Conservation (phyloP, 2,113 vertebrate species). For the Promerops cafer region DNA sequence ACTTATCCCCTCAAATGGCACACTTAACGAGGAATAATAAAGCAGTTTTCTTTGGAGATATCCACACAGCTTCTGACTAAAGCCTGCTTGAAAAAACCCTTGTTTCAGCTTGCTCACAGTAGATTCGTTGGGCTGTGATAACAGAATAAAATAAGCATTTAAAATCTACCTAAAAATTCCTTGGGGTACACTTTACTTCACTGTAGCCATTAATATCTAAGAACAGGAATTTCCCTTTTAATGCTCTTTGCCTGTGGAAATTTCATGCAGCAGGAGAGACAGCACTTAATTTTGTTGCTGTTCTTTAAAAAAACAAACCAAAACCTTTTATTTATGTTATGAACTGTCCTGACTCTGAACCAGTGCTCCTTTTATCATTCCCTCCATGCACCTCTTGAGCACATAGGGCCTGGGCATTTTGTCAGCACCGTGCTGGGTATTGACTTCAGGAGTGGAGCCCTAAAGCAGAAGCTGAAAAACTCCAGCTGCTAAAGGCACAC, state of each 20-base stretch:
- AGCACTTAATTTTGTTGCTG: background rate
- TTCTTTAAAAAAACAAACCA: background rate
- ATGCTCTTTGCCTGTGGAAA: background rate
- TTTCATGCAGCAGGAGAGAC: background rate
- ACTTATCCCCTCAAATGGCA: background rate
- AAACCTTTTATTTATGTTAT: background rate
- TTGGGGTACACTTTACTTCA: background rate
- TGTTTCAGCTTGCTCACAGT: background rate
- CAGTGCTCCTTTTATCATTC: background rate
- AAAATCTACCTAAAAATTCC: slow-evolving; percentile 2
- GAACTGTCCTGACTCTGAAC: background rate
- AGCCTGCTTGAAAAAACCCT: background rate
- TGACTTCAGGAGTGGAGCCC: background rate
- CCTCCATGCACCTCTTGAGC: background rate
- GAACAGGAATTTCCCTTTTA: background rate
- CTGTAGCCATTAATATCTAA: background rate
- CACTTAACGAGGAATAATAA: background rate
- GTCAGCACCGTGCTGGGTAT: background rate
- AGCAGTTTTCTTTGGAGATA: background rate
- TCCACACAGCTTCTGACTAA: background rate
- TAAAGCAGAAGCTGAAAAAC: background rate
- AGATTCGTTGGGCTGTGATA: background rate
- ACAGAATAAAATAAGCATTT: background rate
- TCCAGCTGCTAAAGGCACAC: background rate
- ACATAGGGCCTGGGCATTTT: background rate